Evolutionary conservation across 2,797 vertebrate species (phyloP).

Genomic region (Tragelaphus oryx): DNA sequence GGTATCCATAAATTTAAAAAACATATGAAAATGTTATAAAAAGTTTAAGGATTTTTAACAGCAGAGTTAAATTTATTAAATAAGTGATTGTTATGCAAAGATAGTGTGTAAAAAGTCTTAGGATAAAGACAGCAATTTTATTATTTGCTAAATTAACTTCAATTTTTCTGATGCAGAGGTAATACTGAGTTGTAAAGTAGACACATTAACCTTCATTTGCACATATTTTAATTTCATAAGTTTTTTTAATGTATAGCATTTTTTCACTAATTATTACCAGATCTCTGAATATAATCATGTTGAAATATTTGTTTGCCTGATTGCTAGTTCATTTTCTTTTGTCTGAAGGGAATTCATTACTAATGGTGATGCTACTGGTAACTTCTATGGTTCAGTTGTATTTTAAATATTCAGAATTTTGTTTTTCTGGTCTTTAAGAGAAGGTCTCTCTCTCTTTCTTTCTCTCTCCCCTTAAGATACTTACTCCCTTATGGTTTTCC

Average conservation of each 20-base stretch:
- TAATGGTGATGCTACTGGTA: neutral
- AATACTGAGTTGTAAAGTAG: neutral
- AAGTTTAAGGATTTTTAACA: neutral
- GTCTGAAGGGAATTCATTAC: neutral
- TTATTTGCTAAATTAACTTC: neutral
- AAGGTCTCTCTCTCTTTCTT: neutral
- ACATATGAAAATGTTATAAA: neutral
- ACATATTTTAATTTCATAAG: neutral
- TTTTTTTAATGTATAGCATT: neutral
- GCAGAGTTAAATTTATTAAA: neutral
- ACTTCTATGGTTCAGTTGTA: neutral
- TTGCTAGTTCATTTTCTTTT: neutral
- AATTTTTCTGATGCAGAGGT: neutral
- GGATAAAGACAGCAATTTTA: neutral
- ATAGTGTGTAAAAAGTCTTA: neutral
- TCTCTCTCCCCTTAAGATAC: no score
- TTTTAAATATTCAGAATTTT: neutral
- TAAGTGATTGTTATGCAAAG: neutral
- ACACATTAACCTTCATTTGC: neutral
- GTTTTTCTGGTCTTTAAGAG: neutral
- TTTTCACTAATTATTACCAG: neutral
- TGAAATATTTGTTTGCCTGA: neutral
- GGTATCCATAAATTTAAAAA: neutral
- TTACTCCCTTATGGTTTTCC: neutral
- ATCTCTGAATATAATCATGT: neutral